Base-by-base conservation (phyloP, 2,113 vertebrate species). In the Notothenia coriiceps region DNA sequence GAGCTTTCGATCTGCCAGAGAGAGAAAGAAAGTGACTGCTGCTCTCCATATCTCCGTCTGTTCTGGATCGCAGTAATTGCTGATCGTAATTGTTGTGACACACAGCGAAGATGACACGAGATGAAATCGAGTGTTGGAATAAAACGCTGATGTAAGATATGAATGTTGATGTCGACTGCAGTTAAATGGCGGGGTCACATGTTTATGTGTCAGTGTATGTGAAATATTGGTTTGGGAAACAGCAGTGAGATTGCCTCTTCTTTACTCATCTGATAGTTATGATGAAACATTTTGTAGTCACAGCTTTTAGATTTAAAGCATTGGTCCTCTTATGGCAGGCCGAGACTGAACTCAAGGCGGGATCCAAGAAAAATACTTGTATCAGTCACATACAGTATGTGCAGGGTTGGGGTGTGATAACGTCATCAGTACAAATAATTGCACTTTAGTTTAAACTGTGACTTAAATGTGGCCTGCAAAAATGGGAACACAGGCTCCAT, bases 11-110 rank as follows among this genome's bases (percentile, higher is more conserved):
- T 62, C 64, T 86, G 90, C 87, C 90, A 89, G 35, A 40, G 35
- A 40, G 35, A 40, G 35, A 40, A 7, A 68, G 81, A 67, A 70
- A 83, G 60, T 20, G 70, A 79, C 74, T 63, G 74, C 66, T 17
- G 62, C 55, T 61, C 64, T 76, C 66, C 79, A 35, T 61, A 3
- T 83, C 85, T 64, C 83, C 61, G 70, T n/a, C 22, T 78, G 84
- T 82, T 82, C 40, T 8, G 62, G 62, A 79, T 88, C 77, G 29
- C 71, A 80, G 77, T 83, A 83, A 90, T 85, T 86, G 90, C 86
- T 22, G 22, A 22, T 87, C 70, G 77, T 83, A 82, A 83, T 77
- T 81, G 86, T 64, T 8, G 82, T 75, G 64, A 74, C 52, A 47
- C 35, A 15, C 78, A 61, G 85, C 10, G 5, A 55, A 74, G 79